phyloP scores from a whole-genome alignment of 1,140 invertebrate genomes.

The Macrocentrus cingulum region DNA sequence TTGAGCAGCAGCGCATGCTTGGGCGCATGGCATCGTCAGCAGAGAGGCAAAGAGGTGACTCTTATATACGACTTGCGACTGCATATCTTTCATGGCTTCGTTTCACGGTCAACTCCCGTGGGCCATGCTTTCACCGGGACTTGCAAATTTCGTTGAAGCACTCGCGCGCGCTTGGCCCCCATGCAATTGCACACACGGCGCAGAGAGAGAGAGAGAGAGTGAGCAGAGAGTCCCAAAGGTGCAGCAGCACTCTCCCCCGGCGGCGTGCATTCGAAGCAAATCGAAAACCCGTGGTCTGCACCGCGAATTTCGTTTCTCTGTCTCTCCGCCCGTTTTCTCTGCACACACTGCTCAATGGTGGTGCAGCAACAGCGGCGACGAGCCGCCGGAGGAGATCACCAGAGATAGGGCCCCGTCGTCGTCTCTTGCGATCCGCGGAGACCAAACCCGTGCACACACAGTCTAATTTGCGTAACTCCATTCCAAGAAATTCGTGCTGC shows the following conservation, averaged over 20 bases:
- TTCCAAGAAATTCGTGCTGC: conserved; percentile 37
- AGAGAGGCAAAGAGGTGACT: conserved; percentile 9
- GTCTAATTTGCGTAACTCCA: conserved; percentile 44
- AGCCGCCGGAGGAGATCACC: conserved; percentile 33
- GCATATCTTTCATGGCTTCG: conserved; percentile 22
- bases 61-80: conserved; percentile 22
- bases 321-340: conserved; percentile 18
- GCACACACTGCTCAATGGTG: background rate
- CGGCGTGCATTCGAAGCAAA: conserved; percentile 23
- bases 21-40: background rate
- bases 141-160: conserved; percentile 43
- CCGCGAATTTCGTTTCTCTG: background rate
- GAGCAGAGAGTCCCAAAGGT: conserved; percentile 8
- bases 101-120: conserved; percentile 8
- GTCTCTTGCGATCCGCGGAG: conserved; percentile 10
- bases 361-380: too few species aligned
- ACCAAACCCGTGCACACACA: conserved; percentile 11
- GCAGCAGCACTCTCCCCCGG: conserved; percentile 14
- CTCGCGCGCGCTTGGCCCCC: conserved; percentile 25
- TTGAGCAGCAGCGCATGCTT: too few species aligned
- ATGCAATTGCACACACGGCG: conserved; percentile 5
- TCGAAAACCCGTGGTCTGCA: conserved; percentile 19
- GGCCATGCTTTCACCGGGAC: conserved; percentile 42
- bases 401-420: conserved; percentile 34
- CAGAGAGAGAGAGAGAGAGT: background rate